Conservation (phyloP, 2,113 vertebrate genomes). For the Antidorcas marsupialis region DNA sequence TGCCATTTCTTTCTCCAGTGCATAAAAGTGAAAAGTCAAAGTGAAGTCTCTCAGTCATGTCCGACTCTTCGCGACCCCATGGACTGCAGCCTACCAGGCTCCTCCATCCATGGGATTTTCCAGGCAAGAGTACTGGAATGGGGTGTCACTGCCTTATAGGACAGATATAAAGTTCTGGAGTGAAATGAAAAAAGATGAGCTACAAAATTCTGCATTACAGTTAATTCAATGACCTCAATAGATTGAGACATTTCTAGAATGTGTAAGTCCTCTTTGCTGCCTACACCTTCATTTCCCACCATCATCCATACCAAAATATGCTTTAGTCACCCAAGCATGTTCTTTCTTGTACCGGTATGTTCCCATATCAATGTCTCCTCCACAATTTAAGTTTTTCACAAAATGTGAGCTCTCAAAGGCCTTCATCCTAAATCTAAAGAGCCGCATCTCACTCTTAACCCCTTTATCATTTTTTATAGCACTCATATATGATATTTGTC, state of each 20-base stretch:
- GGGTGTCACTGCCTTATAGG: background rate
- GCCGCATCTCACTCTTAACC: background rate
- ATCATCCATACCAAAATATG: background rate
- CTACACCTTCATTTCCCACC: background rate
- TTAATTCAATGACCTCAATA: background rate
- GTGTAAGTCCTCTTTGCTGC: background rate
- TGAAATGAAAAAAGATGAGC: background rate
- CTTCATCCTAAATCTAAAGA: background rate
- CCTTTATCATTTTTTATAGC: background rate
- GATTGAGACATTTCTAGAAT: background rate
- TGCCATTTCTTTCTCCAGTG: no score
- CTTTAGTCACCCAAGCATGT: background rate
- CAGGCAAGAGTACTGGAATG: no score
- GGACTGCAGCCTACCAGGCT: no score
- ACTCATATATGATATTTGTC: background rate
- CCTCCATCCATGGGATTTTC: no score
- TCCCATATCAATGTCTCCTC: background rate
- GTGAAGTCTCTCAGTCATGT: no score
- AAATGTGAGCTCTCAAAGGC: background rate
- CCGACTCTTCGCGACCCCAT: no score
- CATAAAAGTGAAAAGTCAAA: no score
- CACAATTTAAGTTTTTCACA: background rate
- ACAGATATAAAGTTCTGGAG: background rate
- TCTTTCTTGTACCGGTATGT: background rate
- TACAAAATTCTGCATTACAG: background rate